A percentile compares a stretch with the other conserved stretches of the same genome.
phyloP scores from a whole-genome alignment of 2,797 vertebrate species.

The Poeciliopsis paucimaculata region DNA sequence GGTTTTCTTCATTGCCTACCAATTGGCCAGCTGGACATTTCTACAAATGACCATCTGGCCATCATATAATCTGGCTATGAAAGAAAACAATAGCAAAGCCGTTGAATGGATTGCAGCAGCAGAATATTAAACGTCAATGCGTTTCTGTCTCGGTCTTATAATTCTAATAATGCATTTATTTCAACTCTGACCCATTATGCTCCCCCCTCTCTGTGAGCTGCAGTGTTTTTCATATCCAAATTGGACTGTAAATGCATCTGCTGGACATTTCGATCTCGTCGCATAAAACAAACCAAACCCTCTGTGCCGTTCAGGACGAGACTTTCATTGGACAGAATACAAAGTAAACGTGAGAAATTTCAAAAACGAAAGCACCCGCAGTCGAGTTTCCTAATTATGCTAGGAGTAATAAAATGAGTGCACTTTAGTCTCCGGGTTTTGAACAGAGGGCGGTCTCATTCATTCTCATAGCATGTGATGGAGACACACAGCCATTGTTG shows the following conservation, averaged over 20 bases:
- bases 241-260: neutral
- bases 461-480: slow-evolving; percentile 12
- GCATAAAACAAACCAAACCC: neutral
- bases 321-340: neutral
- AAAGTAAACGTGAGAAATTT: neutral
- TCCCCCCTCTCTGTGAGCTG: neutral
- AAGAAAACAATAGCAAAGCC: neutral
- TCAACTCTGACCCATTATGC: neutral
- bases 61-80: neutral
- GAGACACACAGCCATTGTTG: slow-evolving; percentile 23
- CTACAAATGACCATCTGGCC: neutral
- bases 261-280: neutral
- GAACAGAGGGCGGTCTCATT: slow-evolving; percentile 12
- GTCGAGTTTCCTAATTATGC: neutral
- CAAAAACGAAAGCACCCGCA: neutral
- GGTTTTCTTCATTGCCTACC: neutral
- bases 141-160: neutral
- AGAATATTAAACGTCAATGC: neutral
- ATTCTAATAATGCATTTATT: neutral
- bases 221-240: neutral
- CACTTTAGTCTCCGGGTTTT: slow-evolving; percentile 3
- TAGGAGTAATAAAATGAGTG: neutral
- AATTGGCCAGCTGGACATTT: neutral
- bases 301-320: neutral
- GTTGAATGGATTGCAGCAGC: neutral